Percentiles rank a stretch among this genome's conserved stretches.
These are phyloP conservation scores for Anas capensis DNA, from an alignment of 2,797 vertebrate species.

Conservation along the genomic window DNA sequence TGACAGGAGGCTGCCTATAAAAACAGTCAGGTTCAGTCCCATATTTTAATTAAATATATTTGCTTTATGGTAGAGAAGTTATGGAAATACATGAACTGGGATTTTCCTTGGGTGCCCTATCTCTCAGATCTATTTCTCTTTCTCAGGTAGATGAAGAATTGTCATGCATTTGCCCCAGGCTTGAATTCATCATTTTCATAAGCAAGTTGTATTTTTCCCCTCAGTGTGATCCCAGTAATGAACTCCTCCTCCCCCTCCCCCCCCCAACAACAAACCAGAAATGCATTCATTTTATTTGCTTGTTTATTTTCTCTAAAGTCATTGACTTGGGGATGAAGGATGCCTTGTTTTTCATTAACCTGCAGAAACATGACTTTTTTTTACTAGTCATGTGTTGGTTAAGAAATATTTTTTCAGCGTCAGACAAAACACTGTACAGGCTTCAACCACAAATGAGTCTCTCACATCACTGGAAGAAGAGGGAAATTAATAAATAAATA, in stretches of 20 bases:
- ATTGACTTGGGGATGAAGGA: neutral
- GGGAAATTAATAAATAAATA: too few relatives aligned
- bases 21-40: neutral
- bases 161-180: constrained; percentile 6
- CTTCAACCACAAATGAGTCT: neutral
- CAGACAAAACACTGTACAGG: neutral
- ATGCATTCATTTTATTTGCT: constrained; percentile 13
- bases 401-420: neutral
- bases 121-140: constrained; percentile 54
- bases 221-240: constrained; percentile 26
- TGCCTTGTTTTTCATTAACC: neutral
- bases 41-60: constrained; percentile 55
- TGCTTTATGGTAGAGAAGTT: constrained; percentile 34
- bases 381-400: neutral
- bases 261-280: constrained; percentile 24
- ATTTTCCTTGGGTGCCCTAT: constrained; percentile 53
- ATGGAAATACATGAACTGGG: constrained; percentile 50
- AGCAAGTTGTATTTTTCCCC: neutral
- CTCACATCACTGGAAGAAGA: neutral
- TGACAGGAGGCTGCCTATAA: neutral
- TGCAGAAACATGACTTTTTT: neutral
- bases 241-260: neutral
- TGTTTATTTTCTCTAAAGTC: constrained; percentile 39
- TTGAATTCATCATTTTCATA: constrained; percentile 45
- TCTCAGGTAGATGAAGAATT: constrained; percentile 54